Evolutionary conservation across 2,888 invertebrate species (phyloP), one percentile per base, ranked within the genome.

Genomic region (Drosophila kokeensis): DNA sequence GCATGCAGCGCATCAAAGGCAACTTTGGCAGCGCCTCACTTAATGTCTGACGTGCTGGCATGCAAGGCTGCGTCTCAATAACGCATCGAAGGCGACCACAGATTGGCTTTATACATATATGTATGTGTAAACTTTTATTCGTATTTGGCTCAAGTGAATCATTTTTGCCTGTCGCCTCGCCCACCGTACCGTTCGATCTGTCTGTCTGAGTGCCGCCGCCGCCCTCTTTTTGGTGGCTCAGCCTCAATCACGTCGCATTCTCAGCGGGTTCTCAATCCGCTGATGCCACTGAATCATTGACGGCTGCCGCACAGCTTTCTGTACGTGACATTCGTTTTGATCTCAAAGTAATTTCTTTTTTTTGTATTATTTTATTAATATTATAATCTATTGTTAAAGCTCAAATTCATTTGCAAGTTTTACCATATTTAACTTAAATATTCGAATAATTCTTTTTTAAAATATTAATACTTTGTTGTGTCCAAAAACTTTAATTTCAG

Each of bases 181-280:
- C 34, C 45, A 36, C 53, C 48, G 49, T 45, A 59, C 62, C 62
- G 66, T 76, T 69, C 52, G 45, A 63, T 11, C 55, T 58, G 24
- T 38, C 40, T n/a, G 34, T 24, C 36, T 32, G 18, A n/a, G 27
- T 40, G 11, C 10, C 21, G 30, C 59, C 18, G 32, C 32, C 10
- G 32, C 4, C 50, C 30, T 24, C 32, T 29, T 48, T 61, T 54
- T 66, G 50, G 65, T 42, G 42, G 29, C 49, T 48, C 69, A 71
- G 69, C 81, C 82, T 82, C 80, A 80, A 82, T 82, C 82, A 82
- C 82, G 82, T 79, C 69, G 57, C 80, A 67, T 67, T 76, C 71
- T 63, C 80, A 73, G 73, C 61, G 67, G 55, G 45, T 70, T 69
- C 73, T 76, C 66, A 61, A 79, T 71, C 68, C 68, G 73, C 66